Conservation (phyloP, 2,113 vertebrate genomes). For the Tretioscincus oriximinensis region DNA sequence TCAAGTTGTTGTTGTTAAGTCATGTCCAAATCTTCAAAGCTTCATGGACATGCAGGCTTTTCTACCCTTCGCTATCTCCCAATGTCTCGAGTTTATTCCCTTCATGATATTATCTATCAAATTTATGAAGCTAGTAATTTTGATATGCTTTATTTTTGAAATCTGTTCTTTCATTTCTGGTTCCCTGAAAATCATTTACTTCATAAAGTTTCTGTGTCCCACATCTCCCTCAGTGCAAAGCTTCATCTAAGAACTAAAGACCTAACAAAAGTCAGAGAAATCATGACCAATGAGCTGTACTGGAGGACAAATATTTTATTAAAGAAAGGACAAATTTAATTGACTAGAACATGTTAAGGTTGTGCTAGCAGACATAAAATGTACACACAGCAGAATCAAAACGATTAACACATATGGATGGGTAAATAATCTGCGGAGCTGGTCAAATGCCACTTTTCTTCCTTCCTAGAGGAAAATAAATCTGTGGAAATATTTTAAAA, state of each 20-base stretch:
- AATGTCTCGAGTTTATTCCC: too few relatives aligned
- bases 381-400: constrained; percentile 21
- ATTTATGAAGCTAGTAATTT: background rate
- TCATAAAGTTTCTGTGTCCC: background rate
- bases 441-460: background rate
- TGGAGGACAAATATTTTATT: constrained; percentile 32
- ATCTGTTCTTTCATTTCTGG: background rate
- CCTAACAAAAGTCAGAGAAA: constrained; percentile 6
- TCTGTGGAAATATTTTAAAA: background rate
- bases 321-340: constrained; percentile 29
- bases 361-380: background rate
- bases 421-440: constrained; percentile 18
- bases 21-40: too few relatives aligned
- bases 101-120: too few relatives aligned
- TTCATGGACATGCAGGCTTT: too few relatives aligned
- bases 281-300: constrained; percentile 17
- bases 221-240: background rate
- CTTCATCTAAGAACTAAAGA: background rate
- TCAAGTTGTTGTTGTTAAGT: too few relatives aligned
- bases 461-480: background rate
- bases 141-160: background rate
- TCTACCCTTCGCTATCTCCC: too few relatives aligned
- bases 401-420: background rate
- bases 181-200: background rate
- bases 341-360: background rate